phyloP scores from a whole-genome alignment of 2,113 vertebrate species.

The Loxodonta africana region DNA sequence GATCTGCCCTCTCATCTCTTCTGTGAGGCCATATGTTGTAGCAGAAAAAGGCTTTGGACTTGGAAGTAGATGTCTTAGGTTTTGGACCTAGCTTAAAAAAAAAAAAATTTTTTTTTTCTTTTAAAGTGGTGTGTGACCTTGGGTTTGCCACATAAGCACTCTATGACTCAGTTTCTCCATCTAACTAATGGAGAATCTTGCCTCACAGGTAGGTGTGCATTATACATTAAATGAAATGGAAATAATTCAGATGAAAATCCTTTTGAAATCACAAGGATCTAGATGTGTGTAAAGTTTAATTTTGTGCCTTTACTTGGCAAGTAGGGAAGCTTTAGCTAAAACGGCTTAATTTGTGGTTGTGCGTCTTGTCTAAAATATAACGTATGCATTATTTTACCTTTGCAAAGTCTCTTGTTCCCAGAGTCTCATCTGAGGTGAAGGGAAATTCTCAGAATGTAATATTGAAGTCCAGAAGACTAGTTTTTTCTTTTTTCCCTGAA shows the following conservation, averaged over 20 bases:
- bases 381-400: constrained; percentile 53
- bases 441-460: constrained; percentile 25
- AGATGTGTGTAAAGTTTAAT: background rate
- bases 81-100: background rate
- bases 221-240: background rate
- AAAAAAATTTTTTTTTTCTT: no score
- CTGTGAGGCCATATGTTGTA: background rate
- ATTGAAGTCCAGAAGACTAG: constrained; percentile 4
- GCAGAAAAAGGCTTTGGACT: background rate
- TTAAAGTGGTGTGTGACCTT: background rate
- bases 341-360: background rate
- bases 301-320: constrained; percentile 8
- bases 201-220: background rate
- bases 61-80: background rate
- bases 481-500: constrained; percentile 3
- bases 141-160: background rate
- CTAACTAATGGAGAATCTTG: background rate
- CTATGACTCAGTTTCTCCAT: background rate
- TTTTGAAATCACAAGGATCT: constrained; percentile 20
- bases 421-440: constrained; percentile 56
- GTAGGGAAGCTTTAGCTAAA: background rate
- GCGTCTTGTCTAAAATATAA: constrained; percentile 35
- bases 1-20: background rate
- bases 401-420: background rate
- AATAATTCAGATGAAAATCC: background rate